A percentile compares a stretch with the other conserved stretches of the same genome.
Evolutionary conservation across 2,888 invertebrate species (phyloP).

Genomic region (Netelia fuscicornis): DNA sequence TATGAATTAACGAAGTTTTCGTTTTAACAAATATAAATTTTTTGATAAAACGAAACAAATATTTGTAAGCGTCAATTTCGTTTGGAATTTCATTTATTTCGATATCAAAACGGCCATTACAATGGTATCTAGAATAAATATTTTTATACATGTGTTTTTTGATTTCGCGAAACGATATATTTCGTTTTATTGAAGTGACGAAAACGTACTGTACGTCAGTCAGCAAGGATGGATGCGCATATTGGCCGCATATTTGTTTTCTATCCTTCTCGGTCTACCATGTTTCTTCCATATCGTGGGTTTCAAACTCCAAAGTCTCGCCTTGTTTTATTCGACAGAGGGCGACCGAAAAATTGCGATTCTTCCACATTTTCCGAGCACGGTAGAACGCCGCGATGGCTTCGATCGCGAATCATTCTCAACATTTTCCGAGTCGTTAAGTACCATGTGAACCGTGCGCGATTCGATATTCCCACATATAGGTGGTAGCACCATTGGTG

Average conservation of each 20-base stretch:
- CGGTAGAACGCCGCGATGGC: constrained; percentile 45
- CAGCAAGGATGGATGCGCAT: background rate
- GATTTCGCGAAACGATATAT: constrained; percentile 9
- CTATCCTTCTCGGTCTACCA: constrained; percentile 37
- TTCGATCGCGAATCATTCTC: constrained; percentile 64
- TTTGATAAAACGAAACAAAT: too few species aligned
- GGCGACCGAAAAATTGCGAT: constrained; percentile 19
- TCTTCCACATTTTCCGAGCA: constrained; percentile 44
- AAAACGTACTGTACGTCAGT: constrained; percentile 12
- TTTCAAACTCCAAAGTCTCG: constrained; percentile 51
- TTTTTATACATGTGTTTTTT: background rate
- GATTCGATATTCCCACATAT: constrained; percentile 55
- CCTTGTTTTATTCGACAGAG: constrained; percentile 42
- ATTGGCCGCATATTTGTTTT: constrained; percentile 18
- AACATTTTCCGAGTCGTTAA: constrained; percentile 65
- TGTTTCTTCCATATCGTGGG: constrained; percentile 51
- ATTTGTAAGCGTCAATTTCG: too few species aligned
- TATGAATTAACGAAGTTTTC: too few species aligned
- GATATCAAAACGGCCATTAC: too few species aligned
- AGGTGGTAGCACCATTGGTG: background rate
- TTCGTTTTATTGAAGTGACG: constrained; percentile 35
- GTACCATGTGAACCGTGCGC: constrained; percentile 59
- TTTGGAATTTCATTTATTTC: too few species aligned
- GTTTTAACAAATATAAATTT: too few species aligned
- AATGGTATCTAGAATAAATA: too few species aligned